These are phyloP conservation scores for Aphelinus atriplicis DNA, from an alignment of 1,140 invertebrate species.

Conservation along the genomic window DNA sequence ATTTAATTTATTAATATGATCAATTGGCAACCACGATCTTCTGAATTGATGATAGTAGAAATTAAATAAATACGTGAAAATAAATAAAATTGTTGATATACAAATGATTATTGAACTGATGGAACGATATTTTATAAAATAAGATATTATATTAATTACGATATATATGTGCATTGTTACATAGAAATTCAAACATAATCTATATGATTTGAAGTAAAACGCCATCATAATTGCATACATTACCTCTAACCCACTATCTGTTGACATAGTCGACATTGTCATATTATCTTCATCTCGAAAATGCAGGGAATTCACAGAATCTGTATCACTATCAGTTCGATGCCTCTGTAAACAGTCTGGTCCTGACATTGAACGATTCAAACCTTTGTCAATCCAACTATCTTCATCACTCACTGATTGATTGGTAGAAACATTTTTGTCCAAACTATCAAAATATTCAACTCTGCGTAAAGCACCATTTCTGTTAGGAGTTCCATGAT, in stretches of 20 bases:
- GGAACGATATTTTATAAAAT: too few relatives aligned
- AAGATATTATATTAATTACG: background rate
- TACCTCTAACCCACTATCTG: conserved; percentile 64
- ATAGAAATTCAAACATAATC: conserved; percentile 5
- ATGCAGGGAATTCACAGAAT: conserved; percentile 62
- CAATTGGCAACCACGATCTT: too few relatives aligned
- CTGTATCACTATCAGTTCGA: conserved; percentile 60
- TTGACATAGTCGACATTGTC: conserved; percentile 61
- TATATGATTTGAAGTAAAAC: conserved; percentile 1
- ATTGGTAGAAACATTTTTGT: conserved; percentile 62
- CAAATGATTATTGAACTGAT: too few relatives aligned
- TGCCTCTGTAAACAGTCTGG: conserved; percentile 73
- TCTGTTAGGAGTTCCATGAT: conserved; percentile 55
- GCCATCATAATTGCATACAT: background rate
- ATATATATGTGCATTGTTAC: background rate
- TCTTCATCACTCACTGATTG: conserved; percentile 62
- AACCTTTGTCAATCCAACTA: conserved; percentile 66
- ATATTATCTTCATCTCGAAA: conserved; percentile 64
- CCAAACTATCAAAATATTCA: conserved; percentile 61
- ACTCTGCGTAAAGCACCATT: conserved; percentile 60
- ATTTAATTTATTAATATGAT: too few relatives aligned
- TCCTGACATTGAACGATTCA: conserved; percentile 76
- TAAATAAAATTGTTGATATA: too few relatives aligned
- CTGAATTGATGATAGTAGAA: too few relatives aligned
- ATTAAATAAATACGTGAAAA: too few relatives aligned